phyloP scores from a whole-genome alignment of 2,888 invertebrate genomes.

The Nineta flava region DNA sequence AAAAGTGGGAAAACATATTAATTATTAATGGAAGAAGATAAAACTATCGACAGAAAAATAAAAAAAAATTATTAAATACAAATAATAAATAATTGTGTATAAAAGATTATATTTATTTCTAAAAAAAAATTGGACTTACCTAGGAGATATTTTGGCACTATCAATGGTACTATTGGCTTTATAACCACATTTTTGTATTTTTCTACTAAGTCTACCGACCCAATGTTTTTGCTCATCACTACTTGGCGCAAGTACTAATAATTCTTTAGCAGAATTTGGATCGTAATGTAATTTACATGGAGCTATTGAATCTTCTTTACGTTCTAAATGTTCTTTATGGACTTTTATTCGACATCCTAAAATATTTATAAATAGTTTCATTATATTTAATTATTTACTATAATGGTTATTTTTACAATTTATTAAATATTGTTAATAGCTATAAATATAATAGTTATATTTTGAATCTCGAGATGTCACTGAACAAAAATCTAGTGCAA shows the following conservation, averaged over 20 bases:
- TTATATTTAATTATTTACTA: not conserved
- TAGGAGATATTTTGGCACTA: conserved; percentile 58
- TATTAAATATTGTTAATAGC: no score
- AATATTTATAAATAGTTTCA: conserved; percentile 9
- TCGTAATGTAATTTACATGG: conserved; percentile 95
- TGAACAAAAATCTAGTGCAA: no score
- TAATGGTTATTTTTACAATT: no score
- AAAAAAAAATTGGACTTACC: conserved; percentile 42
- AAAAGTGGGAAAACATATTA: no score
- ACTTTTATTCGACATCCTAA: conserved; percentile 91
- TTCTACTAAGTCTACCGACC: conserved; percentile 80
- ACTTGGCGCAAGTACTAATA: conserved; percentile 74
- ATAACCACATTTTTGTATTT: conserved; percentile 86
- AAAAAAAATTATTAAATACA: no score
- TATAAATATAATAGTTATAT: not conserved
- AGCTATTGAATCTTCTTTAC: conserved; percentile 69
- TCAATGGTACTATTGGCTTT: conserved; percentile 59
- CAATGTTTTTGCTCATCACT: conserved; percentile 83
- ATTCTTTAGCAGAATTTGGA: conserved; percentile 83
- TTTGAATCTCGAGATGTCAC: no score
- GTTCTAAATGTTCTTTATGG: conserved; percentile 90
- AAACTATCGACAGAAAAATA: no score
- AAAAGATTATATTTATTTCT: no score
- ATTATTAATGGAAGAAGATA: no score
- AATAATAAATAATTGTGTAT: no score